These are phyloP conservation scores for Xiphophorus birchmanni DNA, from an alignment of 2,797 vertebrate species.

Conservation along the genomic window DNA sequence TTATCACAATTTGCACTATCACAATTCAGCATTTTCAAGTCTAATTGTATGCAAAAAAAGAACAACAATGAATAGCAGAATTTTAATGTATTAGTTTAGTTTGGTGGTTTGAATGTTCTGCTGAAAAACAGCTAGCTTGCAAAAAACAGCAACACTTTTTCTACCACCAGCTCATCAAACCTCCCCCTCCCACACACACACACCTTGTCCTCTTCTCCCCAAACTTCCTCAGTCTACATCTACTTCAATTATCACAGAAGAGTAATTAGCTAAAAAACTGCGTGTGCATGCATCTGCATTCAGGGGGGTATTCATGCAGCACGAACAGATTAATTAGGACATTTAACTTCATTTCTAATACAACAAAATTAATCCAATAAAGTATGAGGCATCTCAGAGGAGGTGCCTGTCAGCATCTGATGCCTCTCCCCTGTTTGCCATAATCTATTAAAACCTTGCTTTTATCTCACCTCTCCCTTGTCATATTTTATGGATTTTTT, in stretches of 20 bases:
- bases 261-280: conserved; percentile 86
- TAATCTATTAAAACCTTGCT: conserved; percentile 96
- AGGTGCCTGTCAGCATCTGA: conserved; percentile 90
- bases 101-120: conserved; percentile 58
- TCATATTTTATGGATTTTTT: conserved; percentile 98
- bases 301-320: conserved; percentile 82
- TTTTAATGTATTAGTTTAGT: conserved; percentile 56
- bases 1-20: neutral
- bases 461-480: conserved; percentile 95
- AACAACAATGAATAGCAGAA: conserved; percentile 52
- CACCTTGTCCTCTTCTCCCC: conserved; percentile 27
- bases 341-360: conserved; percentile 94
- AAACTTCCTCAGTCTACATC: conserved; percentile 66
- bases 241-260: conserved; percentile 81
- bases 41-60: conserved; percentile 25
- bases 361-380: conserved; percentile 94
- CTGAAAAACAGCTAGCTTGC: conserved; percentile 56
- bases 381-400: conserved; percentile 91
- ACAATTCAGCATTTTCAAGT: neutral
- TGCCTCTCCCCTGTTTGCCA: conserved; percentile 88
- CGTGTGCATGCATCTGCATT: conserved; percentile 55
- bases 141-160: conserved; percentile 36
- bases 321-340: conserved; percentile 96
- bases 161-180: conserved; percentile 34
- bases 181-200: conserved; percentile 4